Base-by-base conservation (phyloP, 2,113 vertebrate species). In the Corythoichthys haematopterus region DNA sequence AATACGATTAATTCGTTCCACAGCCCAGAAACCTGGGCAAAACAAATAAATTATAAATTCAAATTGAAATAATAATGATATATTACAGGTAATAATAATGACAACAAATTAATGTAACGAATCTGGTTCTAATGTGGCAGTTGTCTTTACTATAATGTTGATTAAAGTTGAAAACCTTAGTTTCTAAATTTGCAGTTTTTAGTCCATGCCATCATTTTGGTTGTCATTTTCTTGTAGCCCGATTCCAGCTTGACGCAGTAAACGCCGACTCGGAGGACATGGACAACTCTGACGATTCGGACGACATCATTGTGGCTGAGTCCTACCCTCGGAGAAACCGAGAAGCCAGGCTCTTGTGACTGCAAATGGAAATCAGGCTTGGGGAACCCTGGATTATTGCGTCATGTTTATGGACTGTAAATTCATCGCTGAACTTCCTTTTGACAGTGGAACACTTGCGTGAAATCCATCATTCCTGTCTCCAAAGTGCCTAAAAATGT, bases 281-380 rank as follows among this genome's bases (percentile, higher is more conserved):
- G 0, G 94, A 97, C 0, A 94, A 97, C 68, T 98, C 95, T 0
- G 94, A 97, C 0, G 94, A 97, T 74, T 98, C 95, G 0, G 95
- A 98, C 36, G 94, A 95, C 40, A 82, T 92, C 14, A 78, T 95
- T 0, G 82, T 92, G 62, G 88, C 93, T 33, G 92, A 92, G 0
- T 81, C 89, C 1, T 75, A 88, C 40, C 88, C 91, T 46, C 2
- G 73, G 66, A 93, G 90, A 82, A 90, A 82, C 71, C 80, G 87
- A 79, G 86, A 89, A 70, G 77, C 80, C 61, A 16, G 71, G 15
- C 74, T 85, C 9, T 71, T 74, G 38, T 88, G 88, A 72, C 61
- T 52, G 40, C 28, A 47, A 16, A 61, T n/a, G 9, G 11, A 33
- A 8, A 4, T 28, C 9, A 9, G 6, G 38, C 38, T 11, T 10